Percentiles rank a stretch among this genome's conserved stretches.
phyloP scores from a whole-genome alignment of 2,888 invertebrate genomes.

The Rhodophaea formosa region DNA sequence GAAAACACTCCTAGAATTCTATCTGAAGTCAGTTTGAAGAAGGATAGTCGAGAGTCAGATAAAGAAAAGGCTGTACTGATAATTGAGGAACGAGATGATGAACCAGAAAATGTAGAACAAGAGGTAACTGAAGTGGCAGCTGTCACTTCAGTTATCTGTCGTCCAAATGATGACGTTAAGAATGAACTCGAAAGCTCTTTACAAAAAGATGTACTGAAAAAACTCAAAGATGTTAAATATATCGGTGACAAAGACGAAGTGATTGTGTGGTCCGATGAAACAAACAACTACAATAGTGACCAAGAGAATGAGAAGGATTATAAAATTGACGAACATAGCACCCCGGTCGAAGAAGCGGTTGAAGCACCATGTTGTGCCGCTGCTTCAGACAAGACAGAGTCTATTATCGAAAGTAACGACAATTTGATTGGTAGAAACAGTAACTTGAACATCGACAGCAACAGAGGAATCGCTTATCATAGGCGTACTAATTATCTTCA shows the following conservation, averaged over 20 bases:
- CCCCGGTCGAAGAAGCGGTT: slow-evolving; percentile 25
- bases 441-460: slow-evolving; percentile 64
- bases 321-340: slow-evolving; percentile 27
- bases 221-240: slow-evolving; percentile 54
- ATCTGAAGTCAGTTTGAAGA: slow-evolving; percentile 36
- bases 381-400: slow-evolving; percentile 58
- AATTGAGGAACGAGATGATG: slow-evolving; percentile 23
- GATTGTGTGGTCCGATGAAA: slow-evolving; percentile 55
- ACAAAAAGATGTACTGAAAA: slow-evolving; percentile 47
- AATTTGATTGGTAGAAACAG: slow-evolving; percentile 53
- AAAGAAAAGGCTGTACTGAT: slow-evolving; percentile 21
- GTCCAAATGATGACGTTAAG: slow-evolving; percentile 27
- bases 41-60: slow-evolving; percentile 24
- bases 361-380: slow-evolving; percentile 39
- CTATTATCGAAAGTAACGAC: slow-evolving; percentile 54
- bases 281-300: slow-evolving; percentile 35
- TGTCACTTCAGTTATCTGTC: no score
- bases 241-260: slow-evolving; percentile 54
- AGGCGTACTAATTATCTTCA: slow-evolving; percentile 71
- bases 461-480: slow-evolving; percentile 68
- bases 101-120: slow-evolving; percentile 8
- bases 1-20: slow-evolving; percentile 47
- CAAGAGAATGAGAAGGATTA: slow-evolving; percentile 31
- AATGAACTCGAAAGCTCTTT: slow-evolving; percentile 40
- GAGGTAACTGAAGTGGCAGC: slow-evolving; percentile 20